These are phyloP conservation scores for Paradoxurus hermaphroditus DNA, from an alignment of 2,113 vertebrate species.

Conservation along the genomic window DNA sequence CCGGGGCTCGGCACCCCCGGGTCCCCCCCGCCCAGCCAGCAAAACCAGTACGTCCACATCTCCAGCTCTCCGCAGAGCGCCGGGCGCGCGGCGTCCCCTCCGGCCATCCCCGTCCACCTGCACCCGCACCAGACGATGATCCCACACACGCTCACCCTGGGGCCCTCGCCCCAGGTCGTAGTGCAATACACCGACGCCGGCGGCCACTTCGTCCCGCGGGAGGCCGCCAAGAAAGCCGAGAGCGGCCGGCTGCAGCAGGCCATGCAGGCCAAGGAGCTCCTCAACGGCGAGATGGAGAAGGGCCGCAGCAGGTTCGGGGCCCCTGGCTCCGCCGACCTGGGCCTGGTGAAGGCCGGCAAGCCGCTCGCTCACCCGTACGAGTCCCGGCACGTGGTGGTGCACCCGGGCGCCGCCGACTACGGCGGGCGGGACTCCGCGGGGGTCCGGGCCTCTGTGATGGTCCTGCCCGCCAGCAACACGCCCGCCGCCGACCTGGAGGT, in stretches of 20 bases:
- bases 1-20: slow-evolving; percentile 88
- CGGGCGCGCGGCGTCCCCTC: slow-evolving; percentile 87
- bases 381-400: slow-evolving; percentile 90
- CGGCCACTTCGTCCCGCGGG: slow-evolving; percentile 83
- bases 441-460: slow-evolving; percentile 92
- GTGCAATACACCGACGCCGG: slow-evolving; percentile 90
- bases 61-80: slow-evolving; percentile 90
- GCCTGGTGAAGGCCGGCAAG: slow-evolving; percentile 87
- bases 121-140: slow-evolving; percentile 91
- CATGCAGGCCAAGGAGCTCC: slow-evolving; percentile 88
- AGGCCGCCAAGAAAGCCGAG: slow-evolving; percentile 87
- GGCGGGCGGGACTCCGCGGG: slow-evolving; percentile 87
- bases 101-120: slow-evolving; percentile 89
- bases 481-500: slow-evolving; percentile 86
- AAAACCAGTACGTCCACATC: slow-evolving; percentile 95
- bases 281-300: slow-evolving; percentile 95
- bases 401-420: slow-evolving; percentile 88
- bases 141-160: slow-evolving; percentile 90
- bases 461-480: slow-evolving; percentile 93
- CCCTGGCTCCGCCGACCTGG: slow-evolving; percentile 79
- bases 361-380: slow-evolving; percentile 90
- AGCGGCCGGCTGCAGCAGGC: slow-evolving; percentile 85
- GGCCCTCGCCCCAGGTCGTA: slow-evolving; percentile 90
- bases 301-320: slow-evolving; percentile 85
- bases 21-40: slow-evolving; percentile 85